Base-by-base conservation (phyloP, 2,113 vertebrate species). In the Oxygymnocypris stewartii region DNA sequence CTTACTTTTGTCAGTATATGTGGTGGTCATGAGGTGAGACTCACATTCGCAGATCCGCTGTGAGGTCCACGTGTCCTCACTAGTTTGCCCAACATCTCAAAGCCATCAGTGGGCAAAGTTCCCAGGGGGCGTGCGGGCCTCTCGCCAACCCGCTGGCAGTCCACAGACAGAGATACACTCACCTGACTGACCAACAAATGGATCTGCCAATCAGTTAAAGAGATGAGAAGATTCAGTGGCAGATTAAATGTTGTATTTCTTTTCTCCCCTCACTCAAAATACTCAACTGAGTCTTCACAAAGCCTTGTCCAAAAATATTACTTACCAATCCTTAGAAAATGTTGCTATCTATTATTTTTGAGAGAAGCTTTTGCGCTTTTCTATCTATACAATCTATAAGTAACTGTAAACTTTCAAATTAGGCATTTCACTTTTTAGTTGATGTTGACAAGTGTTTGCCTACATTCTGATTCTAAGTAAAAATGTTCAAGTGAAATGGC, bases 51-150 rank as follows among this genome's bases (percentile, higher is more conserved):
- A 0, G 97, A 98, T n/a, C 96, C 96, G 5, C 97, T 97, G 18
- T 94, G 92, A 2, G 97, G 96, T 0, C 96, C 97, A 76, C 95
- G 90, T 31, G 95, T 96, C 88, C 95, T 94, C 40, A 96, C 95
- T 87, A 97, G 93, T 54, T 97, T 97, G 1, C 97, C 98, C 89
- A 99, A 93, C 90, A 95, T 96, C 92, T 98, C 82, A 82, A 98
- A 98, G 20, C 97, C 96, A 0, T 96, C 89, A 0, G 91, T 94
- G 0, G 97, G 96, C 4, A 96, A 69, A 84, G 85, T 95, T 67
- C 96, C 96, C 0, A 96, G 20, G 0, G 94, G 94, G 14, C 93
- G 94, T 3, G 95, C 90, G 0, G 95, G 91, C 79, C 95, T 95
- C 91, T 99, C 96, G 0, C 96, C 95, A 65, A 96, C 95, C 59